Conservation (phyloP, 2,888 invertebrate genomes). For the Elysia crispata region DNA sequence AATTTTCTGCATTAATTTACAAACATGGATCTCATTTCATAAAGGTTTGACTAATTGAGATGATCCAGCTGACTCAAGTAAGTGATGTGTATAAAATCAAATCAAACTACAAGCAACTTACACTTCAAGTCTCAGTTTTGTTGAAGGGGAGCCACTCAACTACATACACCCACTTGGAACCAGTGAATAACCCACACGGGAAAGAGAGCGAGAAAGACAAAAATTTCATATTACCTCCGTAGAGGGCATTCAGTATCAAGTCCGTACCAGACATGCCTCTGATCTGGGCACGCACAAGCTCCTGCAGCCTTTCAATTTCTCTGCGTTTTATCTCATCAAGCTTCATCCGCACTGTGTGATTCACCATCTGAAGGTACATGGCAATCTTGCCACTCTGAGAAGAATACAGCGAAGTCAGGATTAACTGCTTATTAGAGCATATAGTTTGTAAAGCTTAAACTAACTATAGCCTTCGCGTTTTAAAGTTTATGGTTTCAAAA, state of each 20-base stretch:
- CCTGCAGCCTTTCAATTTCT: slow-evolving; percentile 89
- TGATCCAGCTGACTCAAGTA: no score
- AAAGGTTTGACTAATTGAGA: no score
- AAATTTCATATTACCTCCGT: slow-evolving; percentile 60
- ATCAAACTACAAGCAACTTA: not conserved
- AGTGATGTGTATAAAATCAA: not conserved
- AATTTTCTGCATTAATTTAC: no score
- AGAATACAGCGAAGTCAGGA: slow-evolving; percentile 35
- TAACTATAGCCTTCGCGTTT: no score
- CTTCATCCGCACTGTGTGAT: slow-evolving; percentile 90
- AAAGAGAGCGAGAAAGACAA: not conserved
- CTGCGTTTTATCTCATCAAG: slow-evolving; percentile 94
- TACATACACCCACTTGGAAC: not conserved
- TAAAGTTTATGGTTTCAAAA: no score
- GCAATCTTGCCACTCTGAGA: slow-evolving; percentile 93
- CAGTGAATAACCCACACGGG: slow-evolving; percentile 2
- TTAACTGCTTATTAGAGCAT: no score
- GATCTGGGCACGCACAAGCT: slow-evolving; percentile 80
- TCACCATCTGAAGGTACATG: slow-evolving; percentile 91
- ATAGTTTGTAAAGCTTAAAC: no score
- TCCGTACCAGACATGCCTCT: slow-evolving; percentile 70
- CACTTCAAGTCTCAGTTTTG: no score
- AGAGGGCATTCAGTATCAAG: slow-evolving; percentile 61
- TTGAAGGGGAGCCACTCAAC: not conserved
- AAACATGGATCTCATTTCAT: no score